These are phyloP conservation scores for Anser brachyrhynchus DNA, from an alignment of 2,113 vertebrate genomes.

Conservation along the genomic window DNA sequence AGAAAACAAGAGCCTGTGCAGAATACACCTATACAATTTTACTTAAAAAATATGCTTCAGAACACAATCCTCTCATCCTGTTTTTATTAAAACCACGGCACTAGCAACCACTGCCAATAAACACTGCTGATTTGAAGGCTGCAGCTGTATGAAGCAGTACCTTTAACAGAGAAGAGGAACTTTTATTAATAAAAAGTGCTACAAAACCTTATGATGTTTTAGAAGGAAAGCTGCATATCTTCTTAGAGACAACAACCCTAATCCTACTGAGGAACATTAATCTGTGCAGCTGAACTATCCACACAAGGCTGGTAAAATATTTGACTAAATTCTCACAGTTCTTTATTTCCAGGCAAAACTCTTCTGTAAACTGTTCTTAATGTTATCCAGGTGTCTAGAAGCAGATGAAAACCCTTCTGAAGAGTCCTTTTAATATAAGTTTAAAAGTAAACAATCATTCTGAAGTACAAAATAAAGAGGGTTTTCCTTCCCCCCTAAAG, in stretches of 20 bases:
- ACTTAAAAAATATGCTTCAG: not conserved
- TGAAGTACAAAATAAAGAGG: not conserved
- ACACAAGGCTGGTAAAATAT: conserved; percentile 29
- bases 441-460: conserved; percentile 43
- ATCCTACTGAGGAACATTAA: conserved; percentile 17
- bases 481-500: not conserved
- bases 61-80: conserved; percentile 8
- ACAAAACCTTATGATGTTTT: not conserved
- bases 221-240: not conserved
- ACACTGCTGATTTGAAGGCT: conserved; percentile 12
- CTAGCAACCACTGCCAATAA: not conserved
- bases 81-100: conserved; percentile 38
- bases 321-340: conserved; percentile 52
- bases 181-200: conserved; percentile 16
- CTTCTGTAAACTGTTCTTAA: conserved; percentile 42
- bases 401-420: conserved; percentile 12
- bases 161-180: not conserved
- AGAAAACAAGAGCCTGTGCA: not conserved
- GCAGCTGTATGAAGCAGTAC: not conserved
- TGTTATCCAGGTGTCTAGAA: conserved; percentile 49
- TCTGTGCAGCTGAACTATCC: not conserved
- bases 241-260: not conserved
- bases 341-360: not conserved
- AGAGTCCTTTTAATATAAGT: conserved; percentile 14
- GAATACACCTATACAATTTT: not conserved